Conservation (phyloP, 53 echinoderm and acorn worm genomes). For the Henricia sp. region DNA sequence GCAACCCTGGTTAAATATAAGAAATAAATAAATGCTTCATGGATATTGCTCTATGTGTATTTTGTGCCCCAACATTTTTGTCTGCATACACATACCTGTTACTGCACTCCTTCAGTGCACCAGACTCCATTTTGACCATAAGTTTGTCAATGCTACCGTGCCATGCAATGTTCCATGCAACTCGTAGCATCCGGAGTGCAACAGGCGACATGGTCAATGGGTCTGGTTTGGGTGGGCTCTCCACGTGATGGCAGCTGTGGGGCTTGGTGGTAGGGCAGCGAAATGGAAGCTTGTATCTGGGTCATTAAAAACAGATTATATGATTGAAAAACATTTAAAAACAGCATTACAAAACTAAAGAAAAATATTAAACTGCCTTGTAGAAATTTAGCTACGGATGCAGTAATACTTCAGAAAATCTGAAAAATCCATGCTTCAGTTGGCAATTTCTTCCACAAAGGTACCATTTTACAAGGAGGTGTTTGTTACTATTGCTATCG, state of each 20-base stretch:
- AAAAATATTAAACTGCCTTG: no score
- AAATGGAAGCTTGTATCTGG: slow-evolving; percentile 70
- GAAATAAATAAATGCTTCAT: not conserved
- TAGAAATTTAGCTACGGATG: no score
- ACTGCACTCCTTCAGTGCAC: not conserved
- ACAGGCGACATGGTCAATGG: slow-evolving; percentile 20
- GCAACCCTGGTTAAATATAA: no score
- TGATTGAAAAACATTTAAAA: no score
- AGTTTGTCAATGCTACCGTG: slow-evolving; percentile 41
- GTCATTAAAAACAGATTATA: no score
- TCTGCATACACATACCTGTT: not conserved
- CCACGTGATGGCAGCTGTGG: slow-evolving; percentile 15
- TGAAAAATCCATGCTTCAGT: no score
- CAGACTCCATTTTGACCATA: slow-evolving; percentile 15
- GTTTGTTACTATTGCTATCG: no score
- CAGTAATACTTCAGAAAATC: no score
- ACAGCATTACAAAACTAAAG: no score
- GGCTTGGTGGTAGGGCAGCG: slow-evolving; percentile 20
- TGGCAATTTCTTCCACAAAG: no score
- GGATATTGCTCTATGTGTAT: not conserved
- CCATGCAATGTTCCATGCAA: slow-evolving; percentile 63
- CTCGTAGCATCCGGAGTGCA: slow-evolving; percentile 38
- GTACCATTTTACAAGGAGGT: no score
- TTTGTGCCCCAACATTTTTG: not conserved
- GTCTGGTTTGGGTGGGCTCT: not conserved